These are phyloP conservation scores for Hyppa rectilinea DNA, from an alignment of 2,888 invertebrate species.

Conservation along the genomic window DNA sequence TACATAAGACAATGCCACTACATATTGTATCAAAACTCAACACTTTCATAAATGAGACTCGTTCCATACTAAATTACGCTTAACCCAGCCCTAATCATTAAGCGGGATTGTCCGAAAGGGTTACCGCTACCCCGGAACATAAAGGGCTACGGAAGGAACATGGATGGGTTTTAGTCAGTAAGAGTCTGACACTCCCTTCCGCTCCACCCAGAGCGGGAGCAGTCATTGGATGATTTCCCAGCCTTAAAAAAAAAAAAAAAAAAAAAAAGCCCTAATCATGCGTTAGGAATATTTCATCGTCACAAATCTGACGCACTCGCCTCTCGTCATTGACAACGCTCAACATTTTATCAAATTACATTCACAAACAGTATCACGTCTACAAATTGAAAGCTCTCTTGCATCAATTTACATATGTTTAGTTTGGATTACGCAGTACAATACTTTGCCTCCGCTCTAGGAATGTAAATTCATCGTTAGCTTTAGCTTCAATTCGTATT, in stretches of 20 bases:
- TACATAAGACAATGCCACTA: not conserved
- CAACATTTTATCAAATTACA: slow-evolving; percentile 63
- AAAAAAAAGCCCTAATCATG: slow-evolving; percentile 5
- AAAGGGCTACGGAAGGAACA: too few species aligned
- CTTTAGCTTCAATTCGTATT: slow-evolving; percentile 61
- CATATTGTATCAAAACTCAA: not conserved
- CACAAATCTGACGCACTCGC: slow-evolving; percentile 39
- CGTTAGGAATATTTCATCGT: slow-evolving; percentile 31
- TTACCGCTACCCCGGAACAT: too few species aligned
- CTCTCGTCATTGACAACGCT: slow-evolving; percentile 45
- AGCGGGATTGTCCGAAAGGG: too few species aligned
- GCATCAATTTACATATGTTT: slow-evolving; percentile 75
- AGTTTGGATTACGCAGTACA: slow-evolving; percentile 72
- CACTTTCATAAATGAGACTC: not conserved
- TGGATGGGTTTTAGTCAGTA: too few species aligned
- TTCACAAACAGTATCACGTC: slow-evolving; percentile 70
- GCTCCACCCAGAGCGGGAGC: too few species aligned
- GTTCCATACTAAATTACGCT: not conserved
- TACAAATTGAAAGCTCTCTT: slow-evolving; percentile 67
- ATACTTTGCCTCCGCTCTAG: slow-evolving; percentile 65
- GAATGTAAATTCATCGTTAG: slow-evolving; percentile 65
- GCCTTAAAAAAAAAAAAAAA: too few species aligned
- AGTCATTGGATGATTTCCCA: too few species aligned
- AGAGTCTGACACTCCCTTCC: too few species aligned
- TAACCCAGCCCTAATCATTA: not conserved